These are phyloP conservation scores for Gadopsis marmoratus DNA, from an alignment of 2,797 vertebrate genomes.

Conservation along the genomic window DNA sequence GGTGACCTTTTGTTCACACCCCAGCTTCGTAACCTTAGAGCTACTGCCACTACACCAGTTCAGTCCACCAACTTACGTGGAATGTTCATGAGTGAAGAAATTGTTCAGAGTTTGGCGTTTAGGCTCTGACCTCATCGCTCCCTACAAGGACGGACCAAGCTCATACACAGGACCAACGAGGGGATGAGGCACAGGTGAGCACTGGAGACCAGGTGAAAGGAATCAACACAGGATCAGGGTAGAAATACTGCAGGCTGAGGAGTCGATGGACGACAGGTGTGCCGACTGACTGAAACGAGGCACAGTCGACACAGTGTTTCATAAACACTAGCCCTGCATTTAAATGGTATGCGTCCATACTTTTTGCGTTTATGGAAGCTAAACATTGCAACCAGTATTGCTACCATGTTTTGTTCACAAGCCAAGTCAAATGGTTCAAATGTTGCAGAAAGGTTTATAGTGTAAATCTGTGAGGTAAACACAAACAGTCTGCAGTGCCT, in stretches of 20 bases:
- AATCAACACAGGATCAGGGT: too few relatives aligned
- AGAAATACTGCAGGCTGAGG: too few relatives aligned
- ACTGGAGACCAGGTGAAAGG: too few relatives aligned
- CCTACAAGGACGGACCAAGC: neutral
- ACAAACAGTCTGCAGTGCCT: conserved; percentile 54
- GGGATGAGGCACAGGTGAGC: too few relatives aligned
- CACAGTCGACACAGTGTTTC: too few relatives aligned
- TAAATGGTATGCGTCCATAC: conserved; percentile 25
- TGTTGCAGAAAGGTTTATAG: conserved; percentile 55
- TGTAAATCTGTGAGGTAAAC: conserved; percentile 66
- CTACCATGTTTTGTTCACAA: conserved; percentile 35
- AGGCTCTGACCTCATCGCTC: neutral
- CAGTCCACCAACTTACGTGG: neutral
- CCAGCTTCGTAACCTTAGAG: conserved; percentile 11
- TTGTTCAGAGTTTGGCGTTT: neutral
- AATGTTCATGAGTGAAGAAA: neutral
- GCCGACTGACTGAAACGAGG: too few relatives aligned
- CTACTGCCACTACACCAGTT: neutral
- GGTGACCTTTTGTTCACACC: conserved; percentile 36
- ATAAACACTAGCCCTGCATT: conserved; percentile 38
- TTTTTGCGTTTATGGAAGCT: conserved; percentile 55
- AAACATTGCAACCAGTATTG: conserved; percentile 52
- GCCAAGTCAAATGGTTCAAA: conserved; percentile 55
- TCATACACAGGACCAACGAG: too few relatives aligned
- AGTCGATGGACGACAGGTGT: too few relatives aligned